Percentiles rank a stretch among this genome's conserved stretches.
Conservation (phyloP, 2,797 vertebrate species). For the Dermochelys coriacea region DNA sequence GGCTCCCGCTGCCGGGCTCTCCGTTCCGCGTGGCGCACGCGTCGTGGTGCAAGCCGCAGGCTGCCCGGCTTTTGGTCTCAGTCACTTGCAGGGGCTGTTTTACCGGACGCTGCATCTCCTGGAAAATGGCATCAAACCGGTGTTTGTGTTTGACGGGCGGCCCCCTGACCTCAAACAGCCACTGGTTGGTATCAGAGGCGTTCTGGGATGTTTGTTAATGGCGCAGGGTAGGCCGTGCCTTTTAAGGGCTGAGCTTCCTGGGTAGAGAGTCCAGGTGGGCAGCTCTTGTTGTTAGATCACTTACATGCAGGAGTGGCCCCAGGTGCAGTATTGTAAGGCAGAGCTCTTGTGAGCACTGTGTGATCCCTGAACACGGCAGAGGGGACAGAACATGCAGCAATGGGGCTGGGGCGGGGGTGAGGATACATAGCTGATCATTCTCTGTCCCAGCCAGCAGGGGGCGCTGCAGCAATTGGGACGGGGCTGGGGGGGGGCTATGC, state of each 20-base stretch:
- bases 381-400: too few relatives aligned
- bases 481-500: too few relatives aligned
- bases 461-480: neutral
- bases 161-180: slow-evolving; percentile 83
- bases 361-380: neutral
- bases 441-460: too few relatives aligned
- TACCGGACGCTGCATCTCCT: slow-evolving; percentile 86
- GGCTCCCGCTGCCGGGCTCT: neutral
- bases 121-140: slow-evolving; percentile 87
- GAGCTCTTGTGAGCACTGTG: neutral
- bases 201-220: neutral
- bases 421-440: too few relatives aligned
- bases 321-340: neutral
- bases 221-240: neutral
- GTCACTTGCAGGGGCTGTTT: slow-evolving; percentile 84
- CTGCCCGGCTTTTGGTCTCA: slow-evolving; percentile 26
- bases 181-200: slow-evolving; percentile 77
- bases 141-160: slow-evolving; percentile 87
- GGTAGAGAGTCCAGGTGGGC: too few relatives aligned
- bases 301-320: neutral
- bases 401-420: too few relatives aligned
- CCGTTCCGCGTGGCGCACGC: neutral
- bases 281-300: too few relatives aligned
- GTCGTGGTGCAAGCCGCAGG: neutral
- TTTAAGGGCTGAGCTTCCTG: too few relatives aligned